Conservation (phyloP, 2,888 invertebrate genomes). For the Palloptera scutellata region DNA sequence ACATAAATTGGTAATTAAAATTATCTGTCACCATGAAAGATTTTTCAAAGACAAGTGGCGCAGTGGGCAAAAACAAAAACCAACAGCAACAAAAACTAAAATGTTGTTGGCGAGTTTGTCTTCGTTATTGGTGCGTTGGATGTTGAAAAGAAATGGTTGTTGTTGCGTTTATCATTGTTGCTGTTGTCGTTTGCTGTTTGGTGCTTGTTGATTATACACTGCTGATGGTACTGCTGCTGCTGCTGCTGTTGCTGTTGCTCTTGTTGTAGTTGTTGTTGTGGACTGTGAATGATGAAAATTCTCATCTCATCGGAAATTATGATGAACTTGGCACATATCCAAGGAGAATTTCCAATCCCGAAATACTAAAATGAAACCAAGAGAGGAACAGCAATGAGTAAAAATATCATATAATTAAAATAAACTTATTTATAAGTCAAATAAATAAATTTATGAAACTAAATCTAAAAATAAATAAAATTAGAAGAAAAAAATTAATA, state of each 20-base stretch:
- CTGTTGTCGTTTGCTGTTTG: slow-evolving; percentile 5
- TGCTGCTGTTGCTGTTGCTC: slow-evolving; percentile 12
- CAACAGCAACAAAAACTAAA: background rate
- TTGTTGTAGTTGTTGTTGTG: background rate
- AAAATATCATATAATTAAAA: slow-evolving; percentile 7
- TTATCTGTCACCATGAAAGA: slow-evolving; percentile 36
- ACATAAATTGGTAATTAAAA: slow-evolving; percentile 48
- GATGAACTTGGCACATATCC: slow-evolving; percentile 42
- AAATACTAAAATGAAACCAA: background rate
- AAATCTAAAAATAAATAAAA: background rate
- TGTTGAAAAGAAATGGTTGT: slow-evolving; percentile 1
- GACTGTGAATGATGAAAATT: background rate
- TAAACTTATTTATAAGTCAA: background rate
- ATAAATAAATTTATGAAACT: background rate
- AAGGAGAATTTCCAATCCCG: slow-evolving; percentile 26
- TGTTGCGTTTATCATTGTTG: slow-evolving; percentile 3
- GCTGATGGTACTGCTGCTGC: too few species aligned
- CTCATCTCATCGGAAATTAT: slow-evolving; percentile 29
- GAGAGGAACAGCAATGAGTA: background rate
- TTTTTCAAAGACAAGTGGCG: slow-evolving; percentile 26
- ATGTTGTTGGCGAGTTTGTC: slow-evolving; percentile 12
- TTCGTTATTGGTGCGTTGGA: background rate
- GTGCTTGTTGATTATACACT: background rate
- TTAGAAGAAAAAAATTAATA: background rate
- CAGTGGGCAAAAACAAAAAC: background rate